Conservation (phyloP, 1,140 invertebrate genomes). For the Saccostrea glomerata region DNA sequence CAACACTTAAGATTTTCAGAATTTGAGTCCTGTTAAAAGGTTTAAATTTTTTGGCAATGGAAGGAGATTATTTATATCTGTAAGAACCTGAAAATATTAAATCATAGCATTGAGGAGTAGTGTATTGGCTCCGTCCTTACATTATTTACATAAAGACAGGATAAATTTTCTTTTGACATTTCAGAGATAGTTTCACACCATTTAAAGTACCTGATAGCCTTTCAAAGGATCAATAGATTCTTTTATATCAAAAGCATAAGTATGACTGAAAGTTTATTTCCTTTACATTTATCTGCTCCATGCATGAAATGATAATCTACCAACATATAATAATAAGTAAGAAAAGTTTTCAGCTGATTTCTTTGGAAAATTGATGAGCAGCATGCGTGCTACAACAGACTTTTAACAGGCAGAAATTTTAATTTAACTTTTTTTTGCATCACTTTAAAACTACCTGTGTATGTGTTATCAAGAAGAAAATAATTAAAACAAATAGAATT, state of each 20-base stretch:
- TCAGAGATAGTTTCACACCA: neutral
- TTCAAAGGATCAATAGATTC: slow-evolving; percentile 4
- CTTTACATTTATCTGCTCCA: neutral
- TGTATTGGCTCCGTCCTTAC: neutral
- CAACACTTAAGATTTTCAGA: neutral
- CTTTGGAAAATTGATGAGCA: neutral
- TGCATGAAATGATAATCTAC: neutral
- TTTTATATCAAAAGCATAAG: slow-evolving; percentile 24
- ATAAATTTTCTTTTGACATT: neutral
- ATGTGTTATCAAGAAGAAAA: no score
- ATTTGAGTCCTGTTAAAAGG: neutral
- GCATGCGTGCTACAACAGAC: neutral
- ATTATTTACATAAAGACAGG: slow-evolving; percentile 26
- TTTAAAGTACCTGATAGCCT: slow-evolving; percentile 27
- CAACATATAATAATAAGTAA: neutral
- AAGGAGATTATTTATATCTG: slow-evolving; percentile 19
- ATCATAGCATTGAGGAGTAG: neutral
- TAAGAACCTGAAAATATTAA: neutral
- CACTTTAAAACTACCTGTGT: no score
- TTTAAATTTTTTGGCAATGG: slow-evolving; percentile 18
- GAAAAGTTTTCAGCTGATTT: neutral
- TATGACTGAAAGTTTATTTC: neutral
- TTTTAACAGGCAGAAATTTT: no score
- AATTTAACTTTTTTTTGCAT: no score
- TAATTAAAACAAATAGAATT: no score